Percentiles rank a stretch among this genome's conserved stretches.
Evolutionary conservation across 2,888 invertebrate genomes (phyloP).

Genomic region (Nematopogon swammerdamellus): DNA sequence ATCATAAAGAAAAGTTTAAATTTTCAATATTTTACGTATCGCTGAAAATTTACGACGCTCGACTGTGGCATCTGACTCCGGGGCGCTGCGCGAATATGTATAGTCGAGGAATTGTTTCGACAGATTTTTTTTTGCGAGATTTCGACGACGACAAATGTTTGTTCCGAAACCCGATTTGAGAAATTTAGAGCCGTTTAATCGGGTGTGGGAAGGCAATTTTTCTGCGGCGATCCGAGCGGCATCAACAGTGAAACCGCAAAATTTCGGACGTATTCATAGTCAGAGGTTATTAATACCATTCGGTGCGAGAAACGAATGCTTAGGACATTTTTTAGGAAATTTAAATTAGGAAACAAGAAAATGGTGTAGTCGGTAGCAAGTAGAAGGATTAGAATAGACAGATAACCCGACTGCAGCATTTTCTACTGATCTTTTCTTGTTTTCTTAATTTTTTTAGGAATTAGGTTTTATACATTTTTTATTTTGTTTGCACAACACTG

Average conservation of each 20-base stretch:
- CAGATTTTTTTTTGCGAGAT: not conserved
- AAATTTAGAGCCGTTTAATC: not conserved
- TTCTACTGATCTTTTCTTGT: no score
- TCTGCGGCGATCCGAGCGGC: not conserved
- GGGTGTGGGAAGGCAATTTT: not conserved
- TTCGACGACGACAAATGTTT: not conserved
- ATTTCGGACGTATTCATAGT: not conserved
- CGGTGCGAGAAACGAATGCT: no score
- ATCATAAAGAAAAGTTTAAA: not conserved
- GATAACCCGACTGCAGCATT: no score
- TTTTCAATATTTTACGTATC: not conserved
- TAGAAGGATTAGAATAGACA: no score
- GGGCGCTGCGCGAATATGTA: not conserved
- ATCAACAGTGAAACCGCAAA: not conserved
- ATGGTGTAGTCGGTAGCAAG: no score
- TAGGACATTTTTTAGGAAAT: no score
- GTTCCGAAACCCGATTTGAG: not conserved
- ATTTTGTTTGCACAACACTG: no score
- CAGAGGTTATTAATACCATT: not conserved
- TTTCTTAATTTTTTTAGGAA: no score
- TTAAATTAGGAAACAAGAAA: no score
- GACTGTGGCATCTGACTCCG: not conserved
- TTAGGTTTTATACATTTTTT: no score
- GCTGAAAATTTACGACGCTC: not conserved
- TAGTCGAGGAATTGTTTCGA: not conserved